Percentiles rank a stretch among this genome's conserved stretches.
Evolutionary conservation across 1,140 invertebrate species (phyloP).

Genomic region (Sycophila sp.): DNA sequence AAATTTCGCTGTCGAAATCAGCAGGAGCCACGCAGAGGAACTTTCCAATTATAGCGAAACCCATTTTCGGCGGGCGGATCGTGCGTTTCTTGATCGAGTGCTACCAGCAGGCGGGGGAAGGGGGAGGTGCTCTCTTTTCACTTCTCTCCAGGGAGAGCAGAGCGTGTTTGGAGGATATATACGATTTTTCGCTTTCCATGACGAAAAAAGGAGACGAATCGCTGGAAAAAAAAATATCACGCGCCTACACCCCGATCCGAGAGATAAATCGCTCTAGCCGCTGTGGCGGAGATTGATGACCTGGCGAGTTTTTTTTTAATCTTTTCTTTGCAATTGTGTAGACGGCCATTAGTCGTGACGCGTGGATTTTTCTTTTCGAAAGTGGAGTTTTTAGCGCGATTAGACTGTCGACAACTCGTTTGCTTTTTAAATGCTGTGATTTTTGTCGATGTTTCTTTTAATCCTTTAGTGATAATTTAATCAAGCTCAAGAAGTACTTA

Average conservation of each 20-base stretch:
- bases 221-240: background rate
- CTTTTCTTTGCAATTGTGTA: too few relatives aligned
- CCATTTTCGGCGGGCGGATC: constrained; percentile 21
- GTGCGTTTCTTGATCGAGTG: background rate
- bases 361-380: too few relatives aligned
- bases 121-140: background rate
- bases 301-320: too few relatives aligned
- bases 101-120: background rate
- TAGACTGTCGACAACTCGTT: too few relatives aligned
- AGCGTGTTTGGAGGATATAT: too few relatives aligned
- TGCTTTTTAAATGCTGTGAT: too few relatives aligned
- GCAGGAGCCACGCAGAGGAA: background rate
- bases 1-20: constrained; percentile 31
- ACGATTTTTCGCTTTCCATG: constrained; percentile 3
- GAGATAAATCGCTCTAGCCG: too few relatives aligned
- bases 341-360: too few relatives aligned
- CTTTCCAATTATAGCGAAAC: constrained; percentile 37
- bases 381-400: too few relatives aligned
- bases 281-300: background rate
- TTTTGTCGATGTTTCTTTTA: too few relatives aligned
- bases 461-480: too few relatives aligned
- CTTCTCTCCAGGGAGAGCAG: background rate
- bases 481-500: too few relatives aligned
- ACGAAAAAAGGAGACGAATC: background rate
- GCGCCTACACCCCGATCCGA: background rate